phyloP scores from a whole-genome alignment of 2,113 vertebrate species.

The Neolamprologus cancellatus region DNA sequence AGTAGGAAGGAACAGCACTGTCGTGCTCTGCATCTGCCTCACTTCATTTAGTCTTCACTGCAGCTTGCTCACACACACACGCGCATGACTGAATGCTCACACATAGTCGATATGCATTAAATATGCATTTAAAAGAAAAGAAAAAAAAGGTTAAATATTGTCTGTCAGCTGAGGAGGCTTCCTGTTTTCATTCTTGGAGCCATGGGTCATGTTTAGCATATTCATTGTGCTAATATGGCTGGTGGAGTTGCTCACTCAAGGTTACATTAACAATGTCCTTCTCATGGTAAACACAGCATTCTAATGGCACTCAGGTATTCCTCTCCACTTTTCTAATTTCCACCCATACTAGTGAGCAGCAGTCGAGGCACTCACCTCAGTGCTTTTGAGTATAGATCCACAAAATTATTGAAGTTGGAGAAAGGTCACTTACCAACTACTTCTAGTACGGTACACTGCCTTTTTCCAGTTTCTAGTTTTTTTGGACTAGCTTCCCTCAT shows the following conservation, averaged over 20 bases:
- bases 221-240: not conserved
- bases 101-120: not conserved
- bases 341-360: not conserved
- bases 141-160: not conserved
- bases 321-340: not conserved
- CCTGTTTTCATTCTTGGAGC: not conserved
- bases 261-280: constrained; percentile 18
- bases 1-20: not conserved
- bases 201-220: constrained; percentile 27
- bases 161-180: not conserved
- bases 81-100: not conserved
- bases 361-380: not conserved
- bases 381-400: not conserved
- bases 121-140: not conserved
- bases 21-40: constrained; percentile 1
- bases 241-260: constrained; percentile 22
- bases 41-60: constrained; percentile 12
- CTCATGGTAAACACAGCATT: constrained; percentile 11
- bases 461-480: not conserved
- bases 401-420: not conserved
- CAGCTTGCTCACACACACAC: not conserved
- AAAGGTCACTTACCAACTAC: not conserved
- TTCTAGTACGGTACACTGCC: not conserved
- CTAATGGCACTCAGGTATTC: not conserved
- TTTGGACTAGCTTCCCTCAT: not conserved